phyloP scores from a whole-genome alignment of 1,140 invertebrate species.

The Chironomus tepperi region DNA sequence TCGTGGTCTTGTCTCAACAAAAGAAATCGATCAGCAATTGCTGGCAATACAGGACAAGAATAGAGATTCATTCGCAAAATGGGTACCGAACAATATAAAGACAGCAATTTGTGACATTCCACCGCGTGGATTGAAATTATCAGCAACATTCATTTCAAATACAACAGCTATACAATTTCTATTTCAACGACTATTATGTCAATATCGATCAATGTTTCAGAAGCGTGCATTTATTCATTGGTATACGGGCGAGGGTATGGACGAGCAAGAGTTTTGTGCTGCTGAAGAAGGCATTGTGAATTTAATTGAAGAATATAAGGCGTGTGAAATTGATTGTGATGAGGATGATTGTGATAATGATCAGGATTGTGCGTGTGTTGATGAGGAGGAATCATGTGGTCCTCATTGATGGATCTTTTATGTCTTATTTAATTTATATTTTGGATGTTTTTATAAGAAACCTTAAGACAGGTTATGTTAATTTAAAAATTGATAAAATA shows the following conservation, averaged over 20 bases:
- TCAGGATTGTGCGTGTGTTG: not conserved
- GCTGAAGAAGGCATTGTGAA: not conserved
- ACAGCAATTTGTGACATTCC: slow-evolving; percentile 65
- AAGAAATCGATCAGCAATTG: slow-evolving; percentile 55
- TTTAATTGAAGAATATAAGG: not conserved
- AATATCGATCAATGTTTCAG: slow-evolving; percentile 11
- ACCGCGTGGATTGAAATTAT: slow-evolving; percentile 57
- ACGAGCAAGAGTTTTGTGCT: slow-evolving; percentile 63
- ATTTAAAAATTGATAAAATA: no score
- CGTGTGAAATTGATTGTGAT: no score
- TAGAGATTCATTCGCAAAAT: slow-evolving; percentile 66
- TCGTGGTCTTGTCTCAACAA: slow-evolving; percentile 53
- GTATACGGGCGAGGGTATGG: slow-evolving; percentile 71
- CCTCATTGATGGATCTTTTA: no score
- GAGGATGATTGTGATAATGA: not conserved
- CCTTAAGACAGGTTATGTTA: no score
- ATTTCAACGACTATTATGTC: slow-evolving; percentile 2
- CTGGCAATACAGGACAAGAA: slow-evolving; percentile 66
- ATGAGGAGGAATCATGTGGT: not conserved
- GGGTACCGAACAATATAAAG: slow-evolving; percentile 68
- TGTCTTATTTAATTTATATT: no score
- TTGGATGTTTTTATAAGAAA: no score
- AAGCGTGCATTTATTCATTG: slow-evolving; percentile 58
- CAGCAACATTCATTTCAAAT: slow-evolving; percentile 59
- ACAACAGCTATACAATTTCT: slow-evolving; percentile 56